phyloP scores from a whole-genome alignment of 2,113 vertebrate species.

The Martes martes region DNA sequence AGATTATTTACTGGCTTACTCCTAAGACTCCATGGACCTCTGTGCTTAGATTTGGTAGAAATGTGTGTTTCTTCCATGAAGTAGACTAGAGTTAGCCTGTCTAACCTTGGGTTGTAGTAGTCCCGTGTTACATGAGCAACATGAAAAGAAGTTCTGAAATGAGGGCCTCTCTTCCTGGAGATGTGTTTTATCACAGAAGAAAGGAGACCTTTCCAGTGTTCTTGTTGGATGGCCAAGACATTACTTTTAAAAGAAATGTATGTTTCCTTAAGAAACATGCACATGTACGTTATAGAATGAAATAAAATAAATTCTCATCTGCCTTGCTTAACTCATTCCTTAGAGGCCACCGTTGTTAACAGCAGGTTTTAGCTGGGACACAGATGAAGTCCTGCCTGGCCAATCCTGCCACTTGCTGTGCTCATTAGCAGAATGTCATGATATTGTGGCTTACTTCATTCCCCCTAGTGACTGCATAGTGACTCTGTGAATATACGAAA shows the following conservation, averaged over 20 bases:
- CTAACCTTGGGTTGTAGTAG: not conserved
- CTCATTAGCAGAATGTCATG: not conserved
- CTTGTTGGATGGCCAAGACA: not conserved
- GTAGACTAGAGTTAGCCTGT: not conserved
- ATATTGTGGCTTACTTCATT: not conserved
- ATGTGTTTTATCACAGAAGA: not conserved
- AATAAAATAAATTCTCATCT: not conserved
- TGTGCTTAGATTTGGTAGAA: not conserved
- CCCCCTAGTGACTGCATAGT: not conserved
- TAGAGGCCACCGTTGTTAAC: not conserved
- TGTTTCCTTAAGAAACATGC: not conserved
- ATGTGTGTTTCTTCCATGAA: not conserved
- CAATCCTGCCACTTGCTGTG: not conserved
- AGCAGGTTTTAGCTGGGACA: not conserved
- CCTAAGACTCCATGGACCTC: not conserved
- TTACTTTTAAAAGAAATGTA: not conserved
- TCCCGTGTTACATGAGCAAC: not conserved
- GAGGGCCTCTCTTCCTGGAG: not conserved
- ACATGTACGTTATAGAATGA: not conserved
- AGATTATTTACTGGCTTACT: not conserved
- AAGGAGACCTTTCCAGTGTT: not conserved
- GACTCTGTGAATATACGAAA: not conserved
- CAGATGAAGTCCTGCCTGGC: not conserved
- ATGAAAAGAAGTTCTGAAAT: not conserved
- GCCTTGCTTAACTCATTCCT: not conserved